These are phyloP conservation scores for Scaeva pyrastri DNA, from an alignment of 2,888 invertebrate genomes.

Conservation along the genomic window DNA sequence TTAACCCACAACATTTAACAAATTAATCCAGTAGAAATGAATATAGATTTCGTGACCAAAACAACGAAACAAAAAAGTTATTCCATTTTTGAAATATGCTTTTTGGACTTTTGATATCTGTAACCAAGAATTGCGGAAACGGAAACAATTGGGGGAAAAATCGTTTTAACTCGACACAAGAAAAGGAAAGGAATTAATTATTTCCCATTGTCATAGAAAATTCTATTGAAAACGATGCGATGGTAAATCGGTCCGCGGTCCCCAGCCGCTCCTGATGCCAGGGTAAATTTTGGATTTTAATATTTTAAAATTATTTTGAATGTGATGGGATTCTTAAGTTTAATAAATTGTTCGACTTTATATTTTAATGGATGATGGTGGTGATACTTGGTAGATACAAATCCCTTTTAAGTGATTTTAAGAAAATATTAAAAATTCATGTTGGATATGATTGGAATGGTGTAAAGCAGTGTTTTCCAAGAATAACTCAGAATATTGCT, in stretches of 20 bases:
- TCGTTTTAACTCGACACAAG: slow-evolving; percentile 48
- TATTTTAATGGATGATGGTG: too few relatives aligned
- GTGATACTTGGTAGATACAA: too few relatives aligned
- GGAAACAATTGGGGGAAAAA: slow-evolving; percentile 9
- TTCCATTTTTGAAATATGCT: neutral
- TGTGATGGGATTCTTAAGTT: too few relatives aligned
- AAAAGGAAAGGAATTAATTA: slow-evolving; percentile 45
- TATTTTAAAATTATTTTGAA: too few relatives aligned
- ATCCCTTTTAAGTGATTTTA: too few relatives aligned
- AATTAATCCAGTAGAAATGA: slow-evolving; percentile 50
- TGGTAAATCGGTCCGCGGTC: neutral
- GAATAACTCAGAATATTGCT: too few relatives aligned
- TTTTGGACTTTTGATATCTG: slow-evolving; percentile 4
- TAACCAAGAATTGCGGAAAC: neutral
- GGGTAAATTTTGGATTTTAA: neutral
- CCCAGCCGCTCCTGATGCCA: neutral
- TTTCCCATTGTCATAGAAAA: neutral
- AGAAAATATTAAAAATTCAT: too few relatives aligned
- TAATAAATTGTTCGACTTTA: too few relatives aligned
- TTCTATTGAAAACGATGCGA: neutral
- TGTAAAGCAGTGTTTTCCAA: too few relatives aligned
- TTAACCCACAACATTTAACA: slow-evolving; percentile 24
- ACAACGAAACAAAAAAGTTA: neutral
- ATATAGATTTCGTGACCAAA: too few relatives aligned
- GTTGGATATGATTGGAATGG: too few relatives aligned